Evolutionary conservation across 2,113 vertebrate genomes (phyloP).

Genomic region (Grammomys dolichurus): DNA sequence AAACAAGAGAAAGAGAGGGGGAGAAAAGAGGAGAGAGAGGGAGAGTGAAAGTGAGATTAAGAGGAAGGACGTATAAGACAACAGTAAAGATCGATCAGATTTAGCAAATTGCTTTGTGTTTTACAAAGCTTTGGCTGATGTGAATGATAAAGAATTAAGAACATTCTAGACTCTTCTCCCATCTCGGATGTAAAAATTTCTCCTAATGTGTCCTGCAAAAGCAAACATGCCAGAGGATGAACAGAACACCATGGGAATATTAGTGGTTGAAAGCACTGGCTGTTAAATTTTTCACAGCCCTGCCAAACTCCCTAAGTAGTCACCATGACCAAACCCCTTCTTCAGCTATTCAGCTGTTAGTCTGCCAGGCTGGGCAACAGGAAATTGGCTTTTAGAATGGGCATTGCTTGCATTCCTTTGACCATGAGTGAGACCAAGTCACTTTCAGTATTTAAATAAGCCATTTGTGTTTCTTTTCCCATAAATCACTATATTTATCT

Average conservation of each 20-base stretch:
- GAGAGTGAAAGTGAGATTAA: background rate
- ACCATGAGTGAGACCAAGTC: background rate
- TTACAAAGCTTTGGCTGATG: slow-evolving; percentile 1
- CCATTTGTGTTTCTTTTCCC: background rate
- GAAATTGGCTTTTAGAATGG: background rate
- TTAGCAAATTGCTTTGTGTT: background rate
- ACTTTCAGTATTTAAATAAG: slow-evolving; percentile 7
- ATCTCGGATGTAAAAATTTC: background rate
- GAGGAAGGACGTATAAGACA: background rate
- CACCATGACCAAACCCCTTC: background rate
- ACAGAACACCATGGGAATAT: background rate
- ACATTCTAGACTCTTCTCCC: background rate
- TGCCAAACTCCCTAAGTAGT: background rate
- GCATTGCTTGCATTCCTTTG: background rate
- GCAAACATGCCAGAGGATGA: background rate
- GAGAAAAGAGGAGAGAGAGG: background rate
- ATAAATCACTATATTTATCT: background rate
- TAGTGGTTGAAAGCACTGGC: background rate
- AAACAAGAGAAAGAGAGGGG: background rate
- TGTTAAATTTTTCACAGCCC: background rate
- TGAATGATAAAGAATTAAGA: background rate
- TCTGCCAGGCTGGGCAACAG: background rate
- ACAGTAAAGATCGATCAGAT: background rate
- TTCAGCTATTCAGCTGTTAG: background rate
- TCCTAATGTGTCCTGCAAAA: slow-evolving; percentile 20